Evolutionary conservation across 2,888 invertebrate genomes (phyloP).

Genomic region (Drosophila birchii): DNA sequence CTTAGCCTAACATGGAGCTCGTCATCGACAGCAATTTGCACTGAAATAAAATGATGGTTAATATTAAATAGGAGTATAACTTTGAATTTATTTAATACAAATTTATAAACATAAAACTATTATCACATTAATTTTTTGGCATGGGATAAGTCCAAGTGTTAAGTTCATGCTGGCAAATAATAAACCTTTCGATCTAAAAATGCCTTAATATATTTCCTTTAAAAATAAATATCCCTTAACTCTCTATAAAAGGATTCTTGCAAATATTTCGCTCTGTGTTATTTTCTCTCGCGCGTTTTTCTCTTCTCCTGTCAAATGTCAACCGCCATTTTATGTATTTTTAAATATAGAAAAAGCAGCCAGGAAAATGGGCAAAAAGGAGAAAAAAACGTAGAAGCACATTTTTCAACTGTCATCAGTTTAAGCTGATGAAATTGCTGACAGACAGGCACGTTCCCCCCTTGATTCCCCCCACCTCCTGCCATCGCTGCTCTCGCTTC

Average conservation of each 20-base stretch:
- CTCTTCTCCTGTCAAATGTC: constrained; percentile 60
- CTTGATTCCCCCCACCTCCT: neutral
- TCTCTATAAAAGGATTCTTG: neutral
- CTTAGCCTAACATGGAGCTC: neutral
- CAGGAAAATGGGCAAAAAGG: constrained; percentile 21
- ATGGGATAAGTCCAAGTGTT: neutral
- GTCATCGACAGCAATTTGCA: constrained; percentile 1
- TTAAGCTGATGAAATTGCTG: constrained; percentile 61
- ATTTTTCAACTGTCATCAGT: constrained; percentile 77
- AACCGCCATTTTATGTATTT: constrained; percentile 62
- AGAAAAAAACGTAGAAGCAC: constrained; percentile 47
- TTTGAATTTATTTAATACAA: neutral
- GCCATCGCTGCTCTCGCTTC: constrained; percentile 44
- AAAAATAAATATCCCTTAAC: neutral
- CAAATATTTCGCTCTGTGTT: neutral
- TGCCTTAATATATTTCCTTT: neutral
- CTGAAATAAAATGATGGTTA: neutral
- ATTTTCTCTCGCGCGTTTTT: neutral
- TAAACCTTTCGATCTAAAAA: neutral
- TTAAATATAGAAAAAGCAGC: constrained; percentile 44
- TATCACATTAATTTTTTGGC: neutral
- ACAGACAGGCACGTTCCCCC: constrained; percentile 7
- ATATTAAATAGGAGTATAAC: neutral
- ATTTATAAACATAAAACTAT: too few species aligned
- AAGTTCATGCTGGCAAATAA: neutral